phyloP scores from a whole-genome alignment of 1,140 invertebrate genomes.

The Drosophila ananassae region DNA sequence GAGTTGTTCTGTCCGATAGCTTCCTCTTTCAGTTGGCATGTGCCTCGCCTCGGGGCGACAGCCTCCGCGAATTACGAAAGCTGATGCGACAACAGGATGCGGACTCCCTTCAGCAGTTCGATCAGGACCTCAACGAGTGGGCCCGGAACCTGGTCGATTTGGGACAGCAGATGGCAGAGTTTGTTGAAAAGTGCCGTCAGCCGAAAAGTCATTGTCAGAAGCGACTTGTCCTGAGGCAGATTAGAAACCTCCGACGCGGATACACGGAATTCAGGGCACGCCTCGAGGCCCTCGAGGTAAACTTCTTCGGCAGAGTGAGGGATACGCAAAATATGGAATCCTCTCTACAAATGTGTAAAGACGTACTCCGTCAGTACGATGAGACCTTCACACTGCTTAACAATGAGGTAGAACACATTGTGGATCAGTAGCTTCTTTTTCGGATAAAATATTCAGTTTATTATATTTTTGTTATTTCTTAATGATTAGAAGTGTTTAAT shows the following conservation, averaged over 20 bases:
- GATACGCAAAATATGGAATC: conserved; percentile 26
- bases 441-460: background rate
- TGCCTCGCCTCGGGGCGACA: conserved; percentile 21
- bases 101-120: conserved; percentile 9
- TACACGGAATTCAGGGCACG: conserved; percentile 33
- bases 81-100: conserved; percentile 39
- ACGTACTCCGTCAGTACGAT: conserved; percentile 40
- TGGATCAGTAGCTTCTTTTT: conserved; percentile 34
- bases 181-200: conserved; percentile 48
- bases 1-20: background rate
- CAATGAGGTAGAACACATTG: conserved; percentile 29
- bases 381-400: conserved; percentile 23
- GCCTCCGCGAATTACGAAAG: conserved; percentile 43
- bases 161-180: conserved; percentile 17
- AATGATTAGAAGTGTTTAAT: background rate
- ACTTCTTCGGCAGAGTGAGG: conserved; percentile 25
- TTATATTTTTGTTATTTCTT: background rate
- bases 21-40: conserved; percentile 10
- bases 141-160: conserved; percentile 15
- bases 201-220: conserved; percentile 26
- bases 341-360: conserved; percentile 16
- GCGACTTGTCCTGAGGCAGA: conserved; percentile 32
- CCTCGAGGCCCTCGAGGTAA: conserved; percentile 42
- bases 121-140: conserved; percentile 43
- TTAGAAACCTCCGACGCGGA: conserved; percentile 25